These are phyloP conservation scores for Aphyosemion australe DNA, from an alignment of 2,113 vertebrate species.

Conservation along the genomic window DNA sequence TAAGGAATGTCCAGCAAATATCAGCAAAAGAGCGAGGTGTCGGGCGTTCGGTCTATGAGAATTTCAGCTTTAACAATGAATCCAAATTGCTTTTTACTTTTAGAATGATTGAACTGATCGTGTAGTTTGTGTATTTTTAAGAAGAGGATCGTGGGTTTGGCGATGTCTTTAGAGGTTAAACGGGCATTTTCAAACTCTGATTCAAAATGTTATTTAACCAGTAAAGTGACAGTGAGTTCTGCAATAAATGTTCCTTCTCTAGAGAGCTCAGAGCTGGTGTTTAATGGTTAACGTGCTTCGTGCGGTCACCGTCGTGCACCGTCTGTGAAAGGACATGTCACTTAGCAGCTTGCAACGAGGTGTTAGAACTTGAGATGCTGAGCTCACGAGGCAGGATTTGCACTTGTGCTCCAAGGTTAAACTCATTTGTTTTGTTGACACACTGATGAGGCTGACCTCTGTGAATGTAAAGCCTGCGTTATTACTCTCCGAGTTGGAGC, in stretches of 20 bases:
- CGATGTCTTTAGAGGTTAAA: constrained; percentile 19
- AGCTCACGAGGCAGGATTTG: constrained; percentile 21
- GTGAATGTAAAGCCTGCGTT: constrained; percentile 53
- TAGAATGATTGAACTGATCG: constrained; percentile 11
- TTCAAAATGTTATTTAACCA: constrained; percentile 4
- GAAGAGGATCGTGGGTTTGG: constrained; percentile 6
- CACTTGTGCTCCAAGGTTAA: constrained; percentile 55
- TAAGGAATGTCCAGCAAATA: constrained; percentile 40
- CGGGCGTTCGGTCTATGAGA: constrained; percentile 32
- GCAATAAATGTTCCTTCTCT: no score
- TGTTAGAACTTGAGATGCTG: constrained; percentile 10
- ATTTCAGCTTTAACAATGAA: constrained; percentile 26
- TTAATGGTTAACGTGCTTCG: constrained; percentile 26
- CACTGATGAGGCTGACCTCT: constrained; percentile 52
- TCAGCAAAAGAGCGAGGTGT: constrained; percentile 28
- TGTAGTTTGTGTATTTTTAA: constrained; percentile 22
- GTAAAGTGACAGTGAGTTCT: not conserved
- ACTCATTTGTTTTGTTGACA: constrained; percentile 64
- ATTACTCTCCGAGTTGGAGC: constrained; percentile 52
- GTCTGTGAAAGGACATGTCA: constrained; percentile 14
- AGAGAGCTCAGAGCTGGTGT: constrained; percentile 12
- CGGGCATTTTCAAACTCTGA: constrained; percentile 3
- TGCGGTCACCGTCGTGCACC: constrained; percentile 36
- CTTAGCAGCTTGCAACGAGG: constrained; percentile 22
- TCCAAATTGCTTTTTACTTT: constrained; percentile 22